Base-by-base conservation (phyloP, 2,113 vertebrate genomes). In the Leptobrachium ailaonicum region DNA sequence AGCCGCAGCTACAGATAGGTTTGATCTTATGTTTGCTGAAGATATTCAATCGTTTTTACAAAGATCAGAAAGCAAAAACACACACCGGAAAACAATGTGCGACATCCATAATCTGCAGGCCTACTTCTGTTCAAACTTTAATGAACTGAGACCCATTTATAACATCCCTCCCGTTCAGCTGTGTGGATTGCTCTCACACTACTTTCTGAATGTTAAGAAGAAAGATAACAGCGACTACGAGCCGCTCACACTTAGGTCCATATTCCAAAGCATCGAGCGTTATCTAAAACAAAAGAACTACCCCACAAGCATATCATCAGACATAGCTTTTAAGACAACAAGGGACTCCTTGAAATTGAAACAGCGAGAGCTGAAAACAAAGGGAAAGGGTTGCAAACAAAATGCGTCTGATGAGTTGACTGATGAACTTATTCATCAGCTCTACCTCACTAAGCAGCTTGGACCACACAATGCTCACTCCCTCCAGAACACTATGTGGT, bases 301-400 rank as follows among this genome's bases (percentile, higher is more conserved):
- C 13, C 44, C 53, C 6, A 1, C 32, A 40, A 73, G 71, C 40
- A 40, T 43, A 41, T 68, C 66, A 40, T 44, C 69, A 14, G 44
- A 7, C 75, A 4, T 13, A 9, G 10, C 77, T 66, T 83, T 69
- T 6, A 13, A 75, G 58, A 5, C 58, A 77, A 45, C 58, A 56
- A 20, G 7, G 43, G 62, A 64, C 0, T 9, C 43, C 11, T 80
- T 20, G 0, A 82, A 71, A 9, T 76, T 71, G 14, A 76, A 82
- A 41, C 0, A 2, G 60, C 62, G 42, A 56, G 47, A 81, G 63
- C 4, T 79, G n/a, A 42, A 77, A 81, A 40, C 0, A 1, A 71
- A 79, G 71, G 75, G 64, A n/a, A 47, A 66, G 41, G 54, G 6
- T 50, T 84, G 69, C 67, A 79, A 72, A 20, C 45, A 42, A 20